A percentile compares a stretch with the other conserved stretches of the same genome.
These are phyloP conservation scores for Muscina levida DNA, from an alignment of 2,888 invertebrate genomes.

Conservation along the genomic window DNA sequence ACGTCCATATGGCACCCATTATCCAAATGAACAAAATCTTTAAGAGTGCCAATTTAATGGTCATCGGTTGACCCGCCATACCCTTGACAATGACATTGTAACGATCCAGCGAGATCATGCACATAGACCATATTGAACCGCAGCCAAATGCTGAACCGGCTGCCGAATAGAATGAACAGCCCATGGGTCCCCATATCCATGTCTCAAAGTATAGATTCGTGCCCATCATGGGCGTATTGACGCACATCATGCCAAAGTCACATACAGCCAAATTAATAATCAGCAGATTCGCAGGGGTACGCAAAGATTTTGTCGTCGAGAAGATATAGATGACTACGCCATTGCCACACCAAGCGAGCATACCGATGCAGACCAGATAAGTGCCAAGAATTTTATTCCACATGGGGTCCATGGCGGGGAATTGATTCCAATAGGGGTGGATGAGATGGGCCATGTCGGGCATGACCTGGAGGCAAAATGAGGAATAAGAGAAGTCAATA, in stretches of 20 bases:
- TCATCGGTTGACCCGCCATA: conserved; percentile 91
- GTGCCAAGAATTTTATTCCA: conserved; percentile 92
- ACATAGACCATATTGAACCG: conserved; percentile 95
- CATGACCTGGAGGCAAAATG: conserved; percentile 79
- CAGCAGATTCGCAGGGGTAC: conserved; percentile 94
- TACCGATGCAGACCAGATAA: conserved; percentile 88
- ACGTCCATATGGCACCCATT: conserved; percentile 88
- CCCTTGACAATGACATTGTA: conserved; percentile 97
- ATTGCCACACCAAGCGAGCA: conserved; percentile 78
- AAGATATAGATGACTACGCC: conserved; percentile 79
- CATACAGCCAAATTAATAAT: conserved; percentile 95
- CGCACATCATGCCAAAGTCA: conserved; percentile 90
- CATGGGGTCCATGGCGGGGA: conserved; percentile 92
- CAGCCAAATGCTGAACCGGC: conserved; percentile 94
- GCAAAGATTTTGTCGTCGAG: conserved; percentile 81
- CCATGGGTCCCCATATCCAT: conserved; percentile 83
- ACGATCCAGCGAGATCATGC: conserved; percentile 93
- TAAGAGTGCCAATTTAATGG: conserved; percentile 88
- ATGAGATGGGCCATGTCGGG: conserved; percentile 85
- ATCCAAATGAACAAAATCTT: conserved; percentile 90
- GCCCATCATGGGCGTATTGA: conserved; percentile 79
- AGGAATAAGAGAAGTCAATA: too few species aligned
- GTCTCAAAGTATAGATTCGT: conserved; percentile 79
- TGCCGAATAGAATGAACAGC: conserved; percentile 93
- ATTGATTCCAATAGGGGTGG: conserved; percentile 91